Conservation (phyloP, 2,113 vertebrate genomes). For the Sylvilagus bachmani region DNA sequence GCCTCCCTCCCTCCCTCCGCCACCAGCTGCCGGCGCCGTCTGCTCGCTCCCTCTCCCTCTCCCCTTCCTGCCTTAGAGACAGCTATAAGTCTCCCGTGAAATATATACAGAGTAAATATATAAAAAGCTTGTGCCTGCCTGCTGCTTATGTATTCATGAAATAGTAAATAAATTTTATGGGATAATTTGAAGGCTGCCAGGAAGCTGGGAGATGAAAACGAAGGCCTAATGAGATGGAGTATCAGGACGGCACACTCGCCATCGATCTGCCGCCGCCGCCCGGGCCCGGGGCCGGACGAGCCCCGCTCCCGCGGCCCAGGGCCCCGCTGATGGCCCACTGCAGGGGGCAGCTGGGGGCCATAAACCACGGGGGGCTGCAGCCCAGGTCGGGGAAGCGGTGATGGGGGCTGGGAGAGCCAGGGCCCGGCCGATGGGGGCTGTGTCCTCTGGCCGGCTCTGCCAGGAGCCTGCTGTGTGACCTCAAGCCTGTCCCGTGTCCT, state of each 20-base stretch:
- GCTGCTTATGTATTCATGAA: slow-evolving; percentile 94
- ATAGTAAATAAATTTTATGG: slow-evolving; percentile 95
- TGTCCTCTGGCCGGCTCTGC: background rate
- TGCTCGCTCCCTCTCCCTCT: slow-evolving; percentile 81
- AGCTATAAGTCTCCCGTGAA: slow-evolving; percentile 91
- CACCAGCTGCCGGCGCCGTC: slow-evolving; percentile 82
- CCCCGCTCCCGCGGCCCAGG: background rate
- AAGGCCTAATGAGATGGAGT: slow-evolving; percentile 89
- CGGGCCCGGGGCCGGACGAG: slow-evolving; percentile 59
- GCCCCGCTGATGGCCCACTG: background rate
- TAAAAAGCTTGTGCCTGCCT: slow-evolving; percentile 92
- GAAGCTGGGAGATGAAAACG: slow-evolving; percentile 91
- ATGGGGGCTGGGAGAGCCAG: background rate
- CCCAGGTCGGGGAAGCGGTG: accelerated
- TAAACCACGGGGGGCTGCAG: accelerated
- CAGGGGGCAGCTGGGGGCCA: slow-evolving; percentile 51
- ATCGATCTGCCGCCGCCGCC: slow-evolving; percentile 87
- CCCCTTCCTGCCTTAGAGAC: slow-evolving; percentile 89
- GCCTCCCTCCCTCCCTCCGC: slow-evolving; percentile 56
- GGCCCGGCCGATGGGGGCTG: background rate
- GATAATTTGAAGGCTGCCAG: slow-evolving; percentile 93
- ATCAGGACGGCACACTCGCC: slow-evolving; percentile 86
- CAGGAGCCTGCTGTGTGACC: background rate
- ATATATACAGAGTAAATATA: slow-evolving; percentile 94
- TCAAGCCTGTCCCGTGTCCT: background rate